Evolutionary conservation across 23 tunicate genomes (phyloP), one percentile per base, ranked within the genome.

Genomic region (Diplosoma virens): DNA sequence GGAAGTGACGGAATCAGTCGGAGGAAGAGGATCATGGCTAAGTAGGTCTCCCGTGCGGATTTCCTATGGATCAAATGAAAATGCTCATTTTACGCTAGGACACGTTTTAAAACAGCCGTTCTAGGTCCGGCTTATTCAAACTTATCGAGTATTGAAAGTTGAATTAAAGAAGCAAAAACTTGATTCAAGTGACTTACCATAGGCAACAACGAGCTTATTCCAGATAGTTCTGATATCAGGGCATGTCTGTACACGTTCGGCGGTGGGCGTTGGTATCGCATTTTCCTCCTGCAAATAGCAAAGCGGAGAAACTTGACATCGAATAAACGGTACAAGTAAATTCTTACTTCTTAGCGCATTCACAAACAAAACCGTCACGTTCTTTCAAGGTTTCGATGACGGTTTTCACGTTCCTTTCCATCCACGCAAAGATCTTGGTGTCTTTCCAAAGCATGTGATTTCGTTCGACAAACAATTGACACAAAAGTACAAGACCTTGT

Each of bases 161-260:
- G 50, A 41, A 41, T 41, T 41, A 41, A 41, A 41, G 50, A 7
- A 7, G 50, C 9, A 41, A 41, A 41, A 41, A 41, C 50, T 41
- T 41, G 50, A 41, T 41, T n/a, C n/a, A n/a, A n/a, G n/a, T n/a
- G 22, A 28, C 87, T 75, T 32, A 87, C 95, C 56, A 85, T 66
- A 7, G 95, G 95, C 65, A 87, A 53, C 0, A 87, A 53, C 25
- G 78, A 48, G 64, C 86, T 76, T 14, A 82, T 34, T 37, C 81
- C 97, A 41, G 77, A 73, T 21, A 90, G 33, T 72, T 90, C 90
- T 2, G 95, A 79, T 32, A 90, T 79, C 63, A 84, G 26, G 18
- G 97, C 97, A 75, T 90, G 84, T 73, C 97, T 59, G 73, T 90
- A 79, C 25, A 90, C 81, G 80, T 90, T 90, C 50, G 59, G 29